phyloP scores from a whole-genome alignment of 2,113 vertebrate species.

The Cynocephalus volans region DNA sequence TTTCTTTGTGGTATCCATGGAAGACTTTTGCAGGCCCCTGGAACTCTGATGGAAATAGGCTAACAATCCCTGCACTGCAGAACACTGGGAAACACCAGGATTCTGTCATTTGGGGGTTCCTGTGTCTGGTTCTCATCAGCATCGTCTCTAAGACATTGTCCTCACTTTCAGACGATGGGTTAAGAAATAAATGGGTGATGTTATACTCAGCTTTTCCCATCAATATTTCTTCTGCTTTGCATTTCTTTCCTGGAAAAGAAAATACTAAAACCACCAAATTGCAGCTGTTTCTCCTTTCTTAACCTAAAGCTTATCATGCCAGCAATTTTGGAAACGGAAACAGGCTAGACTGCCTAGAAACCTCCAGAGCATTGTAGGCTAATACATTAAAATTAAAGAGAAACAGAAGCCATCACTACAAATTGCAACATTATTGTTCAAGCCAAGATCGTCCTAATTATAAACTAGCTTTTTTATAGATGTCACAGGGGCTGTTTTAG shows the following conservation, averaged over 20 bases:
- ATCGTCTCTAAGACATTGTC: background rate
- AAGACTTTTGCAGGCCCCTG: background rate
- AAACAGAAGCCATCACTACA: constrained; percentile 79
- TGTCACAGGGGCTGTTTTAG: constrained; percentile 67
- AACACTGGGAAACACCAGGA: rapidly evolving
- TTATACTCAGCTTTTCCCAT: background rate
- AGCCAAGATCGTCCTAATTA: constrained; percentile 63
- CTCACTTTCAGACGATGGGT: background rate
- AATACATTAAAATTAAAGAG: constrained; percentile 83
- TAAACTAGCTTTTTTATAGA: constrained; percentile 46
- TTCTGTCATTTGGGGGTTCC: background rate
- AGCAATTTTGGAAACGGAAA: constrained; percentile 60
- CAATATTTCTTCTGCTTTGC: background rate
- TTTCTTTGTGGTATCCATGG: background rate
- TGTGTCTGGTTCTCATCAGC: background rate
- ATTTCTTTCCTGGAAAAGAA: background rate
- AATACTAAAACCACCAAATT: background rate
- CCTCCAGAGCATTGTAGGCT: constrained; percentile 76
- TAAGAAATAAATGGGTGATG: background rate
- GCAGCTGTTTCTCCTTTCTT: constrained; percentile 36
- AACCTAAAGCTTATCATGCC: constrained; percentile 52
- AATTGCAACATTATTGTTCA: constrained; percentile 80
- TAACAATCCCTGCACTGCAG: background rate
- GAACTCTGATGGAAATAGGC: background rate
- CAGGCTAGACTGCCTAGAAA: constrained; percentile 63